These are phyloP conservation scores for Ariolimax columbianus DNA, from an alignment of 2,888 invertebrate genomes.

Conservation along the genomic window DNA sequence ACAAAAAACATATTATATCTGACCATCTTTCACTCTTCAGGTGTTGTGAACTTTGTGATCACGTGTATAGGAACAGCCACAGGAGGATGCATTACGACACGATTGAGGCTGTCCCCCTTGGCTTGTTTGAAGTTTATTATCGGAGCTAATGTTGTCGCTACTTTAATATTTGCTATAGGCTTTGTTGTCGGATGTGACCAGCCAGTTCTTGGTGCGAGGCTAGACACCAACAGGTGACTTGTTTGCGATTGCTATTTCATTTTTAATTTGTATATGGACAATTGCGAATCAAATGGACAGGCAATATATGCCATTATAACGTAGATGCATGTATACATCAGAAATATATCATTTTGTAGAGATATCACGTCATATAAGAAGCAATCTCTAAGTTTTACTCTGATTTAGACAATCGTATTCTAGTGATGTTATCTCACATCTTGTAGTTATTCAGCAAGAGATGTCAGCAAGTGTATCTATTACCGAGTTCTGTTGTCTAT, in stretches of 20 bases:
- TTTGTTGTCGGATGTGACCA: constrained; percentile 64
- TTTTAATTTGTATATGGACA: too few species aligned
- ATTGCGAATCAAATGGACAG: too few species aligned
- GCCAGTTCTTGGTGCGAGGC: constrained; percentile 48
- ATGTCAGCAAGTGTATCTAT: too few species aligned
- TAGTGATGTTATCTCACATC: too few species aligned
- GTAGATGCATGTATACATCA: too few species aligned
- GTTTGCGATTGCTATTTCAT: neutral
- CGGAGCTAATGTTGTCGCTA: constrained; percentile 9
- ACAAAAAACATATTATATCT: neutral
- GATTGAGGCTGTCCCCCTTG: constrained; percentile 60
- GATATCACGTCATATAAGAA: too few species aligned
- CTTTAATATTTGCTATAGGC: constrained; percentile 43
- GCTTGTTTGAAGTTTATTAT: constrained; percentile 60
- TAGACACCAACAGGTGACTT: neutral
- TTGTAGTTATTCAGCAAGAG: too few species aligned
- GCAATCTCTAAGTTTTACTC: too few species aligned
- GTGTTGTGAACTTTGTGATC: constrained; percentile 58
- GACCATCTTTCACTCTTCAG: constrained; percentile 48
- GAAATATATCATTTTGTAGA: too few species aligned
- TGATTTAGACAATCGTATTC: too few species aligned
- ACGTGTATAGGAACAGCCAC: constrained; percentile 61
- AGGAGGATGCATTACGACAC: constrained; percentile 64
- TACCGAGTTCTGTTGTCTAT: too few species aligned
- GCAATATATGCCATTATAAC: too few species aligned